Conservation (phyloP, 2,113 vertebrate genomes). For the Xiphophorus maculatus region DNA sequence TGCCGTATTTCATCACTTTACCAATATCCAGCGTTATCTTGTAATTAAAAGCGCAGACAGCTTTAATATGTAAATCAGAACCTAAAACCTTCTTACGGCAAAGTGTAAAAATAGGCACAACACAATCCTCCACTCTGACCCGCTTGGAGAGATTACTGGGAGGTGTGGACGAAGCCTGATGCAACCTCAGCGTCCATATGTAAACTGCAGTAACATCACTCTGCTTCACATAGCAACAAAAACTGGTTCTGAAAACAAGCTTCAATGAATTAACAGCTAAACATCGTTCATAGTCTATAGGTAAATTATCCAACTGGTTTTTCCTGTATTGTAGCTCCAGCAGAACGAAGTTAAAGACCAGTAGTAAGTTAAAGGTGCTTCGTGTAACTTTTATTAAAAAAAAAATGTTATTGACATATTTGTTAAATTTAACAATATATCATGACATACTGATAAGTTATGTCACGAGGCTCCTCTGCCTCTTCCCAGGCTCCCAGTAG, state of each 20-base stretch:
- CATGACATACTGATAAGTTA: no score
- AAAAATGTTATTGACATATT: no score
- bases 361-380: no score
- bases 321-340: background rate
- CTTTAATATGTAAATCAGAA: conserved; percentile 25
- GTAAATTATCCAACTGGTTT: background rate
- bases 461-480: no score
- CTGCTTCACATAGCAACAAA: background rate
- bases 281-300: background rate
- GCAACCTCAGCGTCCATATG: conserved; percentile 29
- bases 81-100: conserved; percentile 45
- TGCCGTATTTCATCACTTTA: background rate
- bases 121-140: conserved; percentile 61
- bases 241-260: background rate
- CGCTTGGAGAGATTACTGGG: conserved; percentile 63
- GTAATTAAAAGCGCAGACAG: background rate
- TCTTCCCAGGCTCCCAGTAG: no score
- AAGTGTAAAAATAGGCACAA: conserved; percentile 55
- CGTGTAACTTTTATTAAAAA: no score
- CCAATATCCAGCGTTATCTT: background rate
- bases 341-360: no score
- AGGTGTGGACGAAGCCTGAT: conserved; percentile 43
- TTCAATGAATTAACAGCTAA: background rate
- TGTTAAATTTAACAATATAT: no score
- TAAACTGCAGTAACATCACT: background rate